These are phyloP conservation scores for Cardiocondyla obscurior DNA, from an alignment of 1,140 invertebrate species.

Conservation along the genomic window DNA sequence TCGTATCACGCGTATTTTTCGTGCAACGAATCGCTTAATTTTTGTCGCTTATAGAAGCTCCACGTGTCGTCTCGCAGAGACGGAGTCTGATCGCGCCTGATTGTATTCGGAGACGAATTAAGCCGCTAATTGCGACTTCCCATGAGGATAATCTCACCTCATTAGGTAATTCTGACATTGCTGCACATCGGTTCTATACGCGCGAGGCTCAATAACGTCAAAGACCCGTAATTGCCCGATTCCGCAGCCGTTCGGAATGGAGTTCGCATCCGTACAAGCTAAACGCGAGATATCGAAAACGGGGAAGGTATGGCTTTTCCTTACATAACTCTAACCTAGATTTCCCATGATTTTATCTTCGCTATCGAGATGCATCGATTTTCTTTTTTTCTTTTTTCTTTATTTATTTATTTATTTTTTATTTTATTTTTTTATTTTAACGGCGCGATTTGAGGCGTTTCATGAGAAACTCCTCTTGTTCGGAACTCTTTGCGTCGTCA, in stretches of 20 bases:
- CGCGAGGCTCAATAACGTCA: conserved; percentile 76
- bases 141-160: conserved; percentile 76
- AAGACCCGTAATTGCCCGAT: conserved; percentile 77
- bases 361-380: background rate
- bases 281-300: conserved; percentile 21
- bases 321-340: background rate
- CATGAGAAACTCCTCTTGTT: background rate
- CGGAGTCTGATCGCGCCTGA: conserved; percentile 22
- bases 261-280: conserved; percentile 58
- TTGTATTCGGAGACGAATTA: conserved; percentile 49
- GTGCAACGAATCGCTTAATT: no score
- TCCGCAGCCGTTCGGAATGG: conserved; percentile 73
- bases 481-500: background rate
- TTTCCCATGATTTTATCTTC: background rate
- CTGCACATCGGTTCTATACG: conserved; percentile 63
- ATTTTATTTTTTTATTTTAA: background rate
- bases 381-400: background rate
- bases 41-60: no score
- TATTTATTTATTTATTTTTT: no score
- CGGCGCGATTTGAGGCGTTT: background rate
- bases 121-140: conserved; percentile 74
- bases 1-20: no score
- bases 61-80: background rate
- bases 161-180: conserved; percentile 71
- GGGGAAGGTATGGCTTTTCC: background rate